These are phyloP conservation scores for fruit fly (Drosophila melanogaster) DNA, from an alignment of 1,140 invertebrate species.

Conservation along the genomic window Release_6_plus_ISO1_MT NT_033777.3:31877501-31878000, in stretches of 20 bases:
- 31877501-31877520: conserved; percentile 15
- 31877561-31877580: conserved; percentile 47
- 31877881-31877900: conserved; percentile 28
- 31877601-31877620: conserved; percentile 73
- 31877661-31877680: conserved; percentile 26
- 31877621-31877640: neutral
- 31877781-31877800: neutral
- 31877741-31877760: conserved; percentile 82
- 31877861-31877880: conserved; percentile 60
- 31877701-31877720: conserved; percentile 17
- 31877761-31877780: conserved; percentile 59
- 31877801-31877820: conserved; percentile 27
- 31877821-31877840: conserved; percentile 25
- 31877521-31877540: conserved; percentile 5
- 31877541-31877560: conserved; percentile 82
- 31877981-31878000: no score
- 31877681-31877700: conserved; percentile 60
- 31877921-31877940: neutral
- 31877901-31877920: neutral
- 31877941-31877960: neutral
- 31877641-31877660: neutral
- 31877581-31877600: conserved; percentile 80
- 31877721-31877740: conserved; percentile 62
- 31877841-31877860: conserved; percentile 22
- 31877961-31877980: no score